Evolutionary conservation across 2,113 vertebrate species (phyloP).

Genomic region (Halcyon malimbica): DNA sequence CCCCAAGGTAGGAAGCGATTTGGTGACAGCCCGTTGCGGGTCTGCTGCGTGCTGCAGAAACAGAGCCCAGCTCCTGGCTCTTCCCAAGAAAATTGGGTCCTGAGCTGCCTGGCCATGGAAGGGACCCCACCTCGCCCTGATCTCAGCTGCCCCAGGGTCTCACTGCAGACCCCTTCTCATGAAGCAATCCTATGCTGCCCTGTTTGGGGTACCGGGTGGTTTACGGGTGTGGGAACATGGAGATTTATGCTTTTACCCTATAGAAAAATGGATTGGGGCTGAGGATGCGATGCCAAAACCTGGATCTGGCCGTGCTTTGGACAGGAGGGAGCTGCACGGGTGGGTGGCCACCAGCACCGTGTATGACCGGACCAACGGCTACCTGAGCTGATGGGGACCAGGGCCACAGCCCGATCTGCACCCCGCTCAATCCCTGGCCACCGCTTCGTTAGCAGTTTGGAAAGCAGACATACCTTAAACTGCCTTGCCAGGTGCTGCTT

Average conservation of each 20-base stretch:
- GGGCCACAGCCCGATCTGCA: not conserved
- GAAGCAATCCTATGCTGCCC: not conserved
- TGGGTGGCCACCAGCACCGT: fast-evolving
- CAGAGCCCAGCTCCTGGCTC: not conserved
- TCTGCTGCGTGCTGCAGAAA: not conserved
- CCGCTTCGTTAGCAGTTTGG: not conserved
- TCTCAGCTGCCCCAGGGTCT: not conserved
- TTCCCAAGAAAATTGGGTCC: not conserved
- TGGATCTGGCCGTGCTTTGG: not conserved
- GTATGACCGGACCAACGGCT: fast-evolving
- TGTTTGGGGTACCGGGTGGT: fast-evolving
- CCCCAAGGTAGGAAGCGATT: not conserved
- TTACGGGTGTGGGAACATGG: fast-evolving
- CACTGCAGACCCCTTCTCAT: not conserved
- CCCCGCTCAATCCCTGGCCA: not conserved
- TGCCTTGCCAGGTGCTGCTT: constrained; percentile 98
- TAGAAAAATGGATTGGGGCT: fast-evolving
- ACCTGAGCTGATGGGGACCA: not conserved
- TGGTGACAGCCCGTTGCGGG: fast-evolving
- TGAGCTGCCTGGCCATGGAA: not conserved
- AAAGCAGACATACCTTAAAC: constrained; percentile 87
- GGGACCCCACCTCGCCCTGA: not conserved
- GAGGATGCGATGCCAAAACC: not conserved
- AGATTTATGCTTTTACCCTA: not conserved
- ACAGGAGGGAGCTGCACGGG: not conserved